phyloP scores from a whole-genome alignment of 1,140 invertebrate species.

The Campoletis sonorensis region DNA sequence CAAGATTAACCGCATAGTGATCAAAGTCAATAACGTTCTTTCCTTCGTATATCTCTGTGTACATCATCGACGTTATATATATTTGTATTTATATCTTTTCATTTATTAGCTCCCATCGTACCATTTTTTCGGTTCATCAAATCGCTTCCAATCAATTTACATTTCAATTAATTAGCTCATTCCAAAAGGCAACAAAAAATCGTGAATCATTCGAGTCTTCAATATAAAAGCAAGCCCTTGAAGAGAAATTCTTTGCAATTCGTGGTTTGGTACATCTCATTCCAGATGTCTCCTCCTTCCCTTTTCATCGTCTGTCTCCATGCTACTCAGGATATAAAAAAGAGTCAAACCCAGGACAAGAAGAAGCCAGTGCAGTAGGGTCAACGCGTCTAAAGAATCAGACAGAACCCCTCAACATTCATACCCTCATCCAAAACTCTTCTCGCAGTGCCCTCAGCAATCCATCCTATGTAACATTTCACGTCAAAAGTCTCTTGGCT shows the following conservation, averaged over 20 bases:
- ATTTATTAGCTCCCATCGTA: neutral
- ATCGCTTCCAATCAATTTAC: constrained; percentile 15
- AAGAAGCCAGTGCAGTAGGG: constrained; percentile 39
- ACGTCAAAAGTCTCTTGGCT: constrained; percentile 46
- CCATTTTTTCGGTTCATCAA: neutral
- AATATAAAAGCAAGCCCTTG: neutral
- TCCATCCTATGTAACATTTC: constrained; percentile 3
- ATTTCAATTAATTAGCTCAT: constrained; percentile 42
- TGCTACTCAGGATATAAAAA: constrained; percentile 14
- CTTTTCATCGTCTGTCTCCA: neutral
- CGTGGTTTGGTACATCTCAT: constrained; percentile 2
- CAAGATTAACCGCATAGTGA: constrained; percentile 1
- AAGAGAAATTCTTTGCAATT: constrained; percentile 5
- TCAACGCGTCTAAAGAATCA: constrained; percentile 46
- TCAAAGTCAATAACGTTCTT: constrained; percentile 36
- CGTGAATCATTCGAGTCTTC: neutral
- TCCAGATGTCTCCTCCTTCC: constrained; percentile 4
- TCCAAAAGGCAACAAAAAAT: neutral
- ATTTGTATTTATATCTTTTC: constrained; percentile 31
- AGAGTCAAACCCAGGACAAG: constrained; percentile 38
- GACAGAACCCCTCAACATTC: constrained; percentile 11
- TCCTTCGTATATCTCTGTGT: neutral
- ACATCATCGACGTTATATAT: constrained; percentile 44
- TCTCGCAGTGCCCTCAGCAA: neutral
- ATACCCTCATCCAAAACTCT: neutral